Percentiles rank a stretch among this genome's conserved stretches.
These are phyloP conservation scores for crab-eating macaque (Macaca fascicularis) DNA, from an alignment of 2,113 vertebrate species.

Conservation along the genomic window T2T-MFA8v1.1 NC_088393.1:43086501-43087000, in stretches of 20 bases:
- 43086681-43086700: slow-evolving; percentile 59
- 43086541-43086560: neutral
- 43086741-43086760: slow-evolving; percentile 54
- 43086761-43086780: slow-evolving; percentile 77
- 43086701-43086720: slow-evolving; percentile 52
- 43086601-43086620: neutral
- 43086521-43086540: neutral
- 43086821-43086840: slow-evolving; percentile 13
- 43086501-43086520: neutral
- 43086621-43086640: slow-evolving; percentile 8
- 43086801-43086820: neutral
- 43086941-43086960: neutral
- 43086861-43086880: slow-evolving; percentile 42
- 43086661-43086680: slow-evolving; percentile 25
- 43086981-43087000: slow-evolving; percentile 53
- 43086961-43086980: slow-evolving; percentile 17
- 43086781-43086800: neutral
- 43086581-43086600: neutral
- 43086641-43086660: slow-evolving; percentile 36
- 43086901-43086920: neutral
- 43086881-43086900: slow-evolving; percentile 36
- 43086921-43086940: too few species aligned
- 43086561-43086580: neutral
- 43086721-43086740: slow-evolving; percentile 75
- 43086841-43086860: neutral